A percentile compares a stretch with the other conserved stretches of the same genome.
phyloP scores from a whole-genome alignment of 2,797 vertebrate genomes.

The Ctenopoma multispine region DNA sequence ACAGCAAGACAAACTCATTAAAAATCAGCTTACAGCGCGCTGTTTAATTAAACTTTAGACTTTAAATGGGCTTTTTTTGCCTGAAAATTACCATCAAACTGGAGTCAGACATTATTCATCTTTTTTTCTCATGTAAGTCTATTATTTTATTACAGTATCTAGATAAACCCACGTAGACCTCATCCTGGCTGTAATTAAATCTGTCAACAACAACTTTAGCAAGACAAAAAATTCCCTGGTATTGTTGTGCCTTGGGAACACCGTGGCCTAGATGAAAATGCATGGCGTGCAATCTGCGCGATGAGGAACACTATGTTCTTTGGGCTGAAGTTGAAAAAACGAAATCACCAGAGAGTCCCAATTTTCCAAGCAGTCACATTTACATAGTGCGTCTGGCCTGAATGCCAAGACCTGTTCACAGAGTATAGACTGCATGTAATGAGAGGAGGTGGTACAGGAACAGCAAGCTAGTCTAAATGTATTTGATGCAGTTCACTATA shows the following conservation, averaged over 20 bases:
- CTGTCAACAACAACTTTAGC: slow-evolving; percentile 9
- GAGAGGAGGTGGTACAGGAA: slow-evolving; percentile 6
- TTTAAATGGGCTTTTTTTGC: not conserved
- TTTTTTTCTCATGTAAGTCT: not conserved
- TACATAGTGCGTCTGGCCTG: slow-evolving; percentile 18
- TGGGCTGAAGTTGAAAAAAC: slow-evolving; percentile 56
- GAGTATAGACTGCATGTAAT: slow-evolving; percentile 9
- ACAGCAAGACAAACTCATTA: no score
- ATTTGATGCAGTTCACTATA: not conserved
- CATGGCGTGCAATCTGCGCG: slow-evolving; percentile 66
- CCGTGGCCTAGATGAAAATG: slow-evolving; percentile 77
- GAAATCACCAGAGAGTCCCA: slow-evolving; percentile 63
- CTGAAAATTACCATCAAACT: not conserved
- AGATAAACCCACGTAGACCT: slow-evolving; percentile 12
- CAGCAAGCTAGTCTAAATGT: not conserved
- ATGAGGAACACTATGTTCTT: slow-evolving; percentile 72
- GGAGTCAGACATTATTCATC: not conserved
- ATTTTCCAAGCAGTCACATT: slow-evolving; percentile 59
- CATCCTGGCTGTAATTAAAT: slow-evolving; percentile 12
- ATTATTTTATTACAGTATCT: not conserved
- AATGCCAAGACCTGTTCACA: slow-evolving; percentile 58
- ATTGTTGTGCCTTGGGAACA: slow-evolving; percentile 69
- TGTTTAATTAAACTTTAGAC: no score
- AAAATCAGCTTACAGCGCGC: no score
- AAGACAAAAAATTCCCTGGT: slow-evolving; percentile 18